Evolutionary conservation across 2,113 vertebrate genomes (phyloP).

Genomic region (Coregonus clupeaformis): DNA sequence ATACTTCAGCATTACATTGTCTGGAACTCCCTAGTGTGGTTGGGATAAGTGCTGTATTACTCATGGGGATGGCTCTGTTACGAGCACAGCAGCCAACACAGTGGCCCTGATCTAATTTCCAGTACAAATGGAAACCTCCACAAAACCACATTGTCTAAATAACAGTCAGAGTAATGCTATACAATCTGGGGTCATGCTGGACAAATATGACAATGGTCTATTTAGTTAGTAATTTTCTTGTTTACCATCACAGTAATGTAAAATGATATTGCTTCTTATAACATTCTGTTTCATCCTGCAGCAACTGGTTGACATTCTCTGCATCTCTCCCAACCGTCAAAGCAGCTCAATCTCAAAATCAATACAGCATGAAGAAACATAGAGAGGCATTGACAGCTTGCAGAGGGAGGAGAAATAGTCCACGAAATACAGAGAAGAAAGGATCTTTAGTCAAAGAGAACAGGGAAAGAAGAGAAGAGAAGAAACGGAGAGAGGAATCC

Average conservation of each 20-base stretch:
- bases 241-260: not conserved
- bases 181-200: not conserved
- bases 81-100: not conserved
- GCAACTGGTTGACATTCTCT: not conserved
- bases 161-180: not conserved
- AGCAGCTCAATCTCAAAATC: constrained; percentile 1
- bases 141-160: not conserved
- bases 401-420: constrained; percentile 8
- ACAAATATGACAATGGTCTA: not conserved
- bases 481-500: constrained; percentile 4
- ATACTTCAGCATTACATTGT: not conserved
- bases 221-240: not conserved
- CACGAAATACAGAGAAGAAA: constrained; percentile 5
- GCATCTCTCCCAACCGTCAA: constrained; percentile 2
- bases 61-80: not conserved
- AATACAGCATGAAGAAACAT: not conserved
- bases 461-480: constrained; percentile 16
- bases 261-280: not conserved
- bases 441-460: constrained; percentile 11
- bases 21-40: not conserved
- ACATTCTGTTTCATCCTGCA: not conserved
- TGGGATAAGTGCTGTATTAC: not conserved
- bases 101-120: not conserved
- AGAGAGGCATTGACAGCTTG: constrained; percentile 2
- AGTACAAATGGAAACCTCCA: not conserved